Conservation (phyloP, 1,140 invertebrate species). For the Halesus radiatus region DNA sequence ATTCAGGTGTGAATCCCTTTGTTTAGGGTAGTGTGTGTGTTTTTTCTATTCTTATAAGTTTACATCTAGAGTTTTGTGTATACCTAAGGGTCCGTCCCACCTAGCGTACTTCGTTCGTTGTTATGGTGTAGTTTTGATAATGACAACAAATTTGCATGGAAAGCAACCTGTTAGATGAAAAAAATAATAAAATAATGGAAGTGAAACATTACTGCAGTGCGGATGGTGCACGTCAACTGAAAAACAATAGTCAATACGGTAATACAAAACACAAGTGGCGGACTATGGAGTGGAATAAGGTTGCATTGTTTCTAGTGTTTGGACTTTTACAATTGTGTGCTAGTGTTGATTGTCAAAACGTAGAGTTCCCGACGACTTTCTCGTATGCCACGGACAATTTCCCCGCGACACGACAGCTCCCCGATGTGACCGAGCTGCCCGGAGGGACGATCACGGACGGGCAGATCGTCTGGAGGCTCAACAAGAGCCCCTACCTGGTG, state of each 20-base stretch:
- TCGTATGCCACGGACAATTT: constrained; percentile 61
- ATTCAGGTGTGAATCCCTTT: constrained; percentile 18
- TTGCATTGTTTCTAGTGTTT: constrained; percentile 55
- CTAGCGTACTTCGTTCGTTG: neutral
- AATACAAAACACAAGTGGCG: constrained; percentile 70
- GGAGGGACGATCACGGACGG: constrained; percentile 74
- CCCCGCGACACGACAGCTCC: constrained; percentile 63
- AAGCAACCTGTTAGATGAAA: constrained; percentile 34
- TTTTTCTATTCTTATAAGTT: constrained; percentile 22
- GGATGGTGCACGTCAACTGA: constrained; percentile 56
- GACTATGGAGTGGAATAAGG: constrained; percentile 57
- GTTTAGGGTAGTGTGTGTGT: constrained; percentile 9
- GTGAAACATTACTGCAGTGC: constrained; percentile 15
- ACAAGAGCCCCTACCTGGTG: constrained; percentile 83
- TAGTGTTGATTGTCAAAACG: constrained; percentile 11
- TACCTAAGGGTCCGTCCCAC: too few species aligned
- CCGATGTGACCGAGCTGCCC: constrained; percentile 72
- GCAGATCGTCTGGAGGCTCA: constrained; percentile 70
- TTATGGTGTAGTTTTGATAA: neutral
- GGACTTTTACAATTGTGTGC: constrained; percentile 54
- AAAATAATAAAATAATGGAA: constrained; percentile 29
- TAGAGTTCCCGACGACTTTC: constrained; percentile 34
- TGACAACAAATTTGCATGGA: neutral
- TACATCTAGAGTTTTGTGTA: constrained; percentile 20
- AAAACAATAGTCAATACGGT: constrained; percentile 69